Base-by-base conservation (phyloP, 2,888 invertebrate species). In the Drosophila kanekoi region DNA sequence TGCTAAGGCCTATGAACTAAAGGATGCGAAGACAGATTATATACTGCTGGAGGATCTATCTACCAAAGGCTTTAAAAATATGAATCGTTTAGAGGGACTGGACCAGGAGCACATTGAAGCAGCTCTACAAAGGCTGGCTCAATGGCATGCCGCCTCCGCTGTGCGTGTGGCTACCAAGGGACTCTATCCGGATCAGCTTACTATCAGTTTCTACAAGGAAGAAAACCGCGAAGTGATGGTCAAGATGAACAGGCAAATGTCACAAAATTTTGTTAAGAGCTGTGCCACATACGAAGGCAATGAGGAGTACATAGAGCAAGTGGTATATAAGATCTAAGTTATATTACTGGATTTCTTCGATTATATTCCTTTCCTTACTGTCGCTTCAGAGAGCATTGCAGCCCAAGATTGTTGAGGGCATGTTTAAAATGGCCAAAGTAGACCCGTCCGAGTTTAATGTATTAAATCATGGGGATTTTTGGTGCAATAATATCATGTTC, bases 131-230 rank as follows among this genome's bases (percentile, higher is more conserved):
- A 91, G 87, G 32, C 14, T 91, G 37, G 83, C 91, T 1, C 67
- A 89, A 54, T 91, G 91, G 66, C 91, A 91, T 81, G 91, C 91
- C 1, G 90, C 83, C 1, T 88, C 91, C 0, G 90, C 83, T 1
- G 83, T 82, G 43, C 67, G 81, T 2, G 64, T 70, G 5, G 85
- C 73, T 28, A 65, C 67, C 2, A 80, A 79, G 48, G 85, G 89
- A 0, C 38, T 60, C 4, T 89, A 79, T 53, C 77, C 77, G 10
- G 53, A 59, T 3, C 13, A 16, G 1, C 11, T 77, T 4, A 47
- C 33, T 10, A 2, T 2, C 1, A 68, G 77, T 1, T 38, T 79
- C 16, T 77, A 67, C 44, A 70, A 48, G 13, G 77, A 76, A 16
- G 62, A 62, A 1, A 75, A 54, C 9, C 69, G 62, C 14, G 5